phyloP scores from a whole-genome alignment of 2,797 vertebrate genomes.

The Danionella dracula region DNA sequence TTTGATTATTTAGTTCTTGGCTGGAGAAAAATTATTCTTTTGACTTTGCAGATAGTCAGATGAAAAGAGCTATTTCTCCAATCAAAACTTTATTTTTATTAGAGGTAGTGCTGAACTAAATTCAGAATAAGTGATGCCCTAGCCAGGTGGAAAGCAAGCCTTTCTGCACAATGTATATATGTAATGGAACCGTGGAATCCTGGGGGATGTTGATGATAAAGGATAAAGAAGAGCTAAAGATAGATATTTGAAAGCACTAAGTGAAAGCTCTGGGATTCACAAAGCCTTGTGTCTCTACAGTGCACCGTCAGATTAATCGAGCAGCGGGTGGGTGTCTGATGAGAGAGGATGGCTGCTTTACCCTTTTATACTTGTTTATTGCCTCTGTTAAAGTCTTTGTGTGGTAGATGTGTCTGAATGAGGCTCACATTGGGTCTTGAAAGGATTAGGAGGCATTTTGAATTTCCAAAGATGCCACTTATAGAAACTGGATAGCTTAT shows the following conservation, averaged over 20 bases:
- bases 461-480: conserved; percentile 58
- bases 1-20: too few species aligned
- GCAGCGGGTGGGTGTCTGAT: conserved; percentile 7
- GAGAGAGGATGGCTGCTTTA: conserved; percentile 15
- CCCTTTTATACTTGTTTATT: conserved; percentile 31
- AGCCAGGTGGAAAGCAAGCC: not conserved
- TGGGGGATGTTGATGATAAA: conserved; percentile 3
- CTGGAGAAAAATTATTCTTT: too few species aligned
- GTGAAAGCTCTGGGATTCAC: conserved; percentile 1
- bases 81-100: conserved; percentile 38
- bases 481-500: conserved; percentile 59
- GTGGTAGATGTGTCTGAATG: conserved; percentile 10
- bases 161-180: not conserved
- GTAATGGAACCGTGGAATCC: not conserved
- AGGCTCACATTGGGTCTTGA: conserved; percentile 5
- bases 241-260: conserved; percentile 6
- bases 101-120: conserved; percentile 5
- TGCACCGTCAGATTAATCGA: conserved; percentile 9
- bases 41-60: conserved; percentile 23
- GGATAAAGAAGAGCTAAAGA: conserved; percentile 13
- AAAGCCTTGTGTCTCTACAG: conserved; percentile 2
- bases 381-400: conserved; percentile 5
- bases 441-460: conserved; percentile 46
- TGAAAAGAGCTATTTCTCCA: conserved; percentile 13
- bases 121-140: conserved; percentile 2